Base-by-base conservation (phyloP, 1,140 invertebrate species). In the Ips typographus region DNA sequence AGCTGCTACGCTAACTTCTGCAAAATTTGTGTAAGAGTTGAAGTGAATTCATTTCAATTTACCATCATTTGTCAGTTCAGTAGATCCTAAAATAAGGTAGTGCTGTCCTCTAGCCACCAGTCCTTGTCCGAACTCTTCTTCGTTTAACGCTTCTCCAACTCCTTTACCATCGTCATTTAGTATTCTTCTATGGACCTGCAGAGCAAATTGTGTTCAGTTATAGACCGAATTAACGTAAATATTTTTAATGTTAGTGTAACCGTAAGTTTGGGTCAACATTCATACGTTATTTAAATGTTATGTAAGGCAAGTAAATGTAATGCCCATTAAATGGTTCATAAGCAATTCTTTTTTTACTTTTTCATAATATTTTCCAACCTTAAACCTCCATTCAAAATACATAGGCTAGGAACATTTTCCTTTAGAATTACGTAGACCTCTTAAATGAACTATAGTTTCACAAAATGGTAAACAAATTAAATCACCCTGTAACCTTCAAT, bases 91-190 rank as follows among this genome's bases (percentile, higher is more conserved):
- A 5, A 71, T 65, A 2, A 88, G 36, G 68, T 84, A 83, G 83
- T 90, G 89, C 57, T 82, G 85, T 65, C 93, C 93, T 73, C 87
- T 82, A 1, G 86, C 87, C 8, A 93, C 86, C 2, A 95, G 79
- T 37, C 92, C 91, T 74, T 83, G 76, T 22, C 84, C 83, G 72
- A 81, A 88, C 4, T 85, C 92, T 4, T 83, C 82, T 81, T 95
- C 94, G 78, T 94, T 91, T 2, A 95, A 78, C 5, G 91, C 85
- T 83, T 99, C 96, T 0, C 84, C 91, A 0, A 99, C 95, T 4
- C 97, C 97, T 74, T 95, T 94, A 0, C 87, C 88, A 82, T 99
- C 97, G 78, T 99, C 97, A 61, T 86, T 83, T 1, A 97, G 74
- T 8, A 94, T 80, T 62, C 96, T 85, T 70, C 96, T 86, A 79